Percentiles rank a stretch among this genome's conserved stretches.
Conservation (phyloP, 2,113 vertebrate genomes). For the Pterocles orientalis region DNA sequence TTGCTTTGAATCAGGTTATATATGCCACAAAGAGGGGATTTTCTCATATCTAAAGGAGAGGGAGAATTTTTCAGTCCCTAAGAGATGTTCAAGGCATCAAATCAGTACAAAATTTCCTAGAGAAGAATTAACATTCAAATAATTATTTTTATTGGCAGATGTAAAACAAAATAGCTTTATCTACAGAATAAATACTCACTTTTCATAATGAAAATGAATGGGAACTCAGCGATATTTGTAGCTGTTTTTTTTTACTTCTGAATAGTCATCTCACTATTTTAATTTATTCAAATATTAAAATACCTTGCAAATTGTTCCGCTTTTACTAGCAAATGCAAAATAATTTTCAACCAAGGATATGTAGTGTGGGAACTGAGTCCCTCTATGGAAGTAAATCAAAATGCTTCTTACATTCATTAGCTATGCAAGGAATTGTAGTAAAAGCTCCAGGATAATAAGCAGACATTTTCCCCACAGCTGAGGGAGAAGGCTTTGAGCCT, state of each 20-base stretch:
- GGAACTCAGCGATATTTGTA: not conserved
- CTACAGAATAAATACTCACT: not conserved
- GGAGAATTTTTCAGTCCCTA: not conserved
- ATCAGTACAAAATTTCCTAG: conserved; percentile 8
- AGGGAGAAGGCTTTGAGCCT: not conserved
- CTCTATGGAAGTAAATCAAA: not conserved
- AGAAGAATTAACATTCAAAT: conserved; percentile 3
- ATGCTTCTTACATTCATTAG: not conserved
- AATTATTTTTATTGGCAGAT: not conserved
- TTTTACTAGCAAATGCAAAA: conserved; percentile 29
- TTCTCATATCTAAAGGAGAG: not conserved
- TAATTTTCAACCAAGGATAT: not conserved
- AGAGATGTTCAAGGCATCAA: not conserved
- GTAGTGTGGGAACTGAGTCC: not conserved
- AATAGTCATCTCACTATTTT: not conserved
- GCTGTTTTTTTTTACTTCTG: not conserved
- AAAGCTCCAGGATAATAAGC: not conserved
- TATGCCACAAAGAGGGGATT: not conserved
- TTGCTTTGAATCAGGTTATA: not conserved
- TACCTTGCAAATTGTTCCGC: not conserved
- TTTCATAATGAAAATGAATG: conserved; percentile 47
- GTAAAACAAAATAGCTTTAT: conserved; percentile 16
- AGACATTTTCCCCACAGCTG: not conserved
- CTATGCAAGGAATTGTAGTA: conserved; percentile 1
- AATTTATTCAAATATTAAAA: conserved; percentile 4